Percentiles rank a stretch among this genome's conserved stretches.
phyloP scores from a whole-genome alignment of 2,797 vertebrate species.

The Ibycter americanus region DNA sequence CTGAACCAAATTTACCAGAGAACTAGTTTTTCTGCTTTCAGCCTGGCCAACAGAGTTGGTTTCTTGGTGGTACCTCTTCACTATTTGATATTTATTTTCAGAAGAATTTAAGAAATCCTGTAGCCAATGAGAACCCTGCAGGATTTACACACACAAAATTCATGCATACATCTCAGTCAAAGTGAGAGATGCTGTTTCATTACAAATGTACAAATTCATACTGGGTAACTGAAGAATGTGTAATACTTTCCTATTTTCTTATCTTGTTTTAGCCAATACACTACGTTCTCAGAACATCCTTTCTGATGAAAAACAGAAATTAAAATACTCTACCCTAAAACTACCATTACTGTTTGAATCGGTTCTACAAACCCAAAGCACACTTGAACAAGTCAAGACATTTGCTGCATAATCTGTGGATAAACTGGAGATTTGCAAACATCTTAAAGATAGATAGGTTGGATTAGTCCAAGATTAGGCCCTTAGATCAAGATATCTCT shows the following conservation, averaged over 20 bases:
- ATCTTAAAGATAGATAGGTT: neutral
- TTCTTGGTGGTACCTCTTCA: neutral
- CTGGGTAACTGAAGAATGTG: neutral
- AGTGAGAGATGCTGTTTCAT: neutral
- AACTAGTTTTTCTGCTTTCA: neutral
- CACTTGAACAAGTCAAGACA: neutral
- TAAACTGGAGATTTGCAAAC: neutral
- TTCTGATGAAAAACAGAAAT: neutral
- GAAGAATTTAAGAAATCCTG: neutral
- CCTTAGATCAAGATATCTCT: neutral
- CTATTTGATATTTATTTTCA: neutral
- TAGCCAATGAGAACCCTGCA: neutral
- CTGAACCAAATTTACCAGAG: neutral
- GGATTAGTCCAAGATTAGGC: neutral
- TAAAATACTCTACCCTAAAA: neutral
- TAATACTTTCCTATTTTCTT: neutral
- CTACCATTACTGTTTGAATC: neutral
- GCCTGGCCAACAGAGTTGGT: neutral
- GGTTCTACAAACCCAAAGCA: neutral
- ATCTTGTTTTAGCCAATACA: neutral
- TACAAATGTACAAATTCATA: neutral
- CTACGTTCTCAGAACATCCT: neutral
- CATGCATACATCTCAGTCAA: neutral
- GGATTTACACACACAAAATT: neutral
- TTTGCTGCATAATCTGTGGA: neutral